Evolutionary conservation across 64 coral and sea anemone genomes (phyloP), one percentile per base, ranked within the genome.

Genomic region (Acropora tenuis): DNA sequence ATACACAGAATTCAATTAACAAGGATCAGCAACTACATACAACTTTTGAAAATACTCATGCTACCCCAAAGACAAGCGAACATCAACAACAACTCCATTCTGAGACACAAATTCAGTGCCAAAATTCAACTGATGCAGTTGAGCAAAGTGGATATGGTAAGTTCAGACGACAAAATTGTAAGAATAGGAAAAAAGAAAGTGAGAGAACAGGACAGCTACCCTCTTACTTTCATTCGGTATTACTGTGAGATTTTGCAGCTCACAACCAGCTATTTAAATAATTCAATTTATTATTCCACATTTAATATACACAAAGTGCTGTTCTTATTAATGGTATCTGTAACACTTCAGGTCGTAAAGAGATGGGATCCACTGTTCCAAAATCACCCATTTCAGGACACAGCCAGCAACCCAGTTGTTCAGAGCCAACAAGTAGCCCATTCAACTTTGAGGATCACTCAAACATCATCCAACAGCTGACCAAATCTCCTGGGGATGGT

Each of bases 401-500:
- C 8, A 59, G 49, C 8, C 82, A 49, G 10, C 47, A 71, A 59
- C 7, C 17, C 68, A 58, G 65, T 85, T 85, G 42, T 43, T 71
- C 69, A 71, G 43, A 86, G 57, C 74, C 77, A 69, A n/a, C 8
- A 48, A 90, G 61, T 8, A 89, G 88, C 48, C 52, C 88, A 68
- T 94, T 97, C 45, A 94, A 97, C 30, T 93, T 93, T 75, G 68
- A 86, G 52, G 73, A 73, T 47, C 90, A 93, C 45, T 86, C 75
- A 85, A 79, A 83, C 57, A 82, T 83, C 55, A 73, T 97, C 50
- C 83, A 74, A 42, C 88, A 94, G 75, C 86, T 97, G 41, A 94
- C 50, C 48, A 93, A 94, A 69, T 97, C 95, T 74, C 95, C 95
- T 52, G 95, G 95, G 30, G 95, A 93, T 84, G 95, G 95, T 44